phyloP scores from a whole-genome alignment of 2,888 invertebrate species.

The Lapara coniferarum region DNA sequence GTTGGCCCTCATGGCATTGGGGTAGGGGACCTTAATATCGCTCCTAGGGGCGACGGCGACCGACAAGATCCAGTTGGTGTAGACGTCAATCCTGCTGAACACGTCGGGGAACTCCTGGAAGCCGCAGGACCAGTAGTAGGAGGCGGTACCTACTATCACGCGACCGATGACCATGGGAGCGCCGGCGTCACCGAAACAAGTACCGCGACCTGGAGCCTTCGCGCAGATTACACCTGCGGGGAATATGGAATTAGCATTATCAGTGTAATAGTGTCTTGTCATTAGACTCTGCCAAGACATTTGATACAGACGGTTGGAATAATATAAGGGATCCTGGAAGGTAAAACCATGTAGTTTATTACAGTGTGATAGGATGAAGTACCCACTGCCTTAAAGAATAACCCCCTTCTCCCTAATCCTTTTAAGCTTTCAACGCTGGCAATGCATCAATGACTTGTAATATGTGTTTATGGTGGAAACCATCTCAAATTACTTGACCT shows the following conservation, averaged over 20 bases:
- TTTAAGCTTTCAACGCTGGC: too few relatives aligned
- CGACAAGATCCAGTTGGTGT: slow-evolving; percentile 60
- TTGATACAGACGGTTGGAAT: too few relatives aligned
- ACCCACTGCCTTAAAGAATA: too few relatives aligned
- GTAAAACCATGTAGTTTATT: too few relatives aligned
- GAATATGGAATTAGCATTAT: not conserved
- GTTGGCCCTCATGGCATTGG: slow-evolving; percentile 32
- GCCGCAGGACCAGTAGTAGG: slow-evolving; percentile 49
- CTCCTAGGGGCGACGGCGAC: slow-evolving; percentile 43
- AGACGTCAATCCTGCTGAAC: slow-evolving; percentile 56
- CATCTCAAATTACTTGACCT: too few relatives aligned
- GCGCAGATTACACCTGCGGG: slow-evolving; percentile 59
- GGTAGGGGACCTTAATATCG: slow-evolving; percentile 13
- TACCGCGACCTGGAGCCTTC: slow-evolving; percentile 44
- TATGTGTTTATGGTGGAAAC: too few relatives aligned
- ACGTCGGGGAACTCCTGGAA: slow-evolving; percentile 49
- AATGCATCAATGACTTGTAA: too few relatives aligned
- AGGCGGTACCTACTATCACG: slow-evolving; percentile 51
- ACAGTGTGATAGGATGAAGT: too few relatives aligned
- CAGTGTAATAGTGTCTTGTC: too few relatives aligned
- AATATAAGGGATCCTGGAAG: too few relatives aligned
- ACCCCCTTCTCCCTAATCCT: too few relatives aligned
- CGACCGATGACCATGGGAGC: slow-evolving; percentile 56
- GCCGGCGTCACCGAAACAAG: slow-evolving; percentile 63
- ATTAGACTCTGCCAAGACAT: too few relatives aligned